Conservation (phyloP, 2,797 vertebrate genomes). For the Spinibarbus caldwelli region DNA sequence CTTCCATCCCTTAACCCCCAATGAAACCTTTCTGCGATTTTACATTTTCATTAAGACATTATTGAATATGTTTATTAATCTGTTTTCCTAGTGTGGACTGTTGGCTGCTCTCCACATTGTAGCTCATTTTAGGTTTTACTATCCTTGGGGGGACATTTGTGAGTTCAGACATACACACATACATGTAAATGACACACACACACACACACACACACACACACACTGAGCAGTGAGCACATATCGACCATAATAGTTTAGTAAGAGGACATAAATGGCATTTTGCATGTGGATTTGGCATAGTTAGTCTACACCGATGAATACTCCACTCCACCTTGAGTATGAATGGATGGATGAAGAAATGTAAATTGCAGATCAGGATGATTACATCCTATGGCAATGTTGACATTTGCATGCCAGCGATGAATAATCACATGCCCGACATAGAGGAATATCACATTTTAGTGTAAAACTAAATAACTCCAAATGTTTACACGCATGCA, state of each 20-base stretch:
- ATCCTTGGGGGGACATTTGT: neutral
- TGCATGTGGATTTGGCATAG: neutral
- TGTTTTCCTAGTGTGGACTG: neutral
- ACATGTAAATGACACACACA: neutral
- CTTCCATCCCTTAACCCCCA: neutral
- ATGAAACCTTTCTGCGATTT: neutral
- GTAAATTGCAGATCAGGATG: neutral
- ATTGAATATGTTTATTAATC: neutral
- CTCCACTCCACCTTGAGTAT: neutral
- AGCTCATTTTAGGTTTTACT: neutral
- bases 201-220: neutral
- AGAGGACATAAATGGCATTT: conserved; percentile 17
- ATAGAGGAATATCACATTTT: conserved; percentile 3
- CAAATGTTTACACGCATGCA: neutral
- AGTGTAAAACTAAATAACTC: neutral
- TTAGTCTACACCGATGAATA: neutral
- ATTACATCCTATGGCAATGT: neutral
- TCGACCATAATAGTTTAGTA: neutral
- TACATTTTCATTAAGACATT: neutral
- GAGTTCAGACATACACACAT: neutral
- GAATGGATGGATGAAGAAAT: conserved; percentile 5
- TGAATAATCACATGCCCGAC: neutral
- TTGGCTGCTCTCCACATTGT: neutral
- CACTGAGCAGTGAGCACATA: neutral
- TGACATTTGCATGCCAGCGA: neutral